Conservation (phyloP, 64 coral and sea anemone genomes). For the Catalaphyllia jardinei region DNA sequence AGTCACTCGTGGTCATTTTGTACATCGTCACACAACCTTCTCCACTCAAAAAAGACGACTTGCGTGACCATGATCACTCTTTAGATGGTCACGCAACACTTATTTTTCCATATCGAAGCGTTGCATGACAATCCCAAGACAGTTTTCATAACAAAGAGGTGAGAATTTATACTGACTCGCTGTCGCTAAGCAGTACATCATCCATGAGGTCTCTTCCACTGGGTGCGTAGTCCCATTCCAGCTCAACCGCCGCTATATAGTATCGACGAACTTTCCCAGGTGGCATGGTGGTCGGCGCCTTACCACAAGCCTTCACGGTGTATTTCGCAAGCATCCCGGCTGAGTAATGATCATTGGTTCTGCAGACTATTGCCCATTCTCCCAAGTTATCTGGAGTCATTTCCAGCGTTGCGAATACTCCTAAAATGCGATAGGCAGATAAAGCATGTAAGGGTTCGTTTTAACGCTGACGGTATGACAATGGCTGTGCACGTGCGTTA, state of each 20-base stretch:
- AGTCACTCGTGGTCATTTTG: too few relatives aligned
- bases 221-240: conserved; percentile 72
- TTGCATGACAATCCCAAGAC: neutral
- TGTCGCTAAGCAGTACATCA: conserved; percentile 14
- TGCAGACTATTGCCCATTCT: conserved; percentile 88
- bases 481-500: too few relatives aligned
- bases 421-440: conserved; percentile 3
- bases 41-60: too few relatives aligned
- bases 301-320: conserved; percentile 48
- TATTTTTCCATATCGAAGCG: too few relatives aligned
- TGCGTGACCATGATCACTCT: too few relatives aligned
- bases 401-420: conserved; percentile 57
- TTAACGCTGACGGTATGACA: neutral
- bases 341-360: conserved; percentile 82
- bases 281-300: neutral
- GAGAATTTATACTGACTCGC: conserved; percentile 54
- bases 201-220: conserved; percentile 47
- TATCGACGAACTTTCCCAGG: conserved; percentile 22
- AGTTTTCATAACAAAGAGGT: neutral
- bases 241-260: conserved; percentile 64
- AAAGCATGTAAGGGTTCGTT: neutral
- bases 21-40: too few relatives aligned
- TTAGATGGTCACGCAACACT: too few relatives aligned
- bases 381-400: conserved; percentile 87
- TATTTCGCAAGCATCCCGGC: conserved; percentile 94